Evolutionary conservation across 2,113 vertebrate species (phyloP).

Genomic region (Nycticryphes semicollaris): DNA sequence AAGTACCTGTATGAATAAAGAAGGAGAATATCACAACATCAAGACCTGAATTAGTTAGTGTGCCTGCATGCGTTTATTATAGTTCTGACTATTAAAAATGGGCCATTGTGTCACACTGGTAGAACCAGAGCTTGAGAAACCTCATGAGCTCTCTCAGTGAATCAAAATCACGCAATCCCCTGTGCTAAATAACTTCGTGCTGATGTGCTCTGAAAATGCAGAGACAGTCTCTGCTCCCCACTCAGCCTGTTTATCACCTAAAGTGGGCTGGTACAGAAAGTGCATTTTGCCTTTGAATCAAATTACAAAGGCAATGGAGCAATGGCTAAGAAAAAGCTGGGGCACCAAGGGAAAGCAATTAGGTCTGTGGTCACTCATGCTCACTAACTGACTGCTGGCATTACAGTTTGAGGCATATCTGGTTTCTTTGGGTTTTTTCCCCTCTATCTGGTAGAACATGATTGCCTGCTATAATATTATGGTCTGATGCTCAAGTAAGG

Average conservation of each 20-base stretch:
- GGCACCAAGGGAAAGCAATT: background rate
- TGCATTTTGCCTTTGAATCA: background rate
- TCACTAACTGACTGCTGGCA: background rate
- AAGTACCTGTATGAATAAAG: background rate
- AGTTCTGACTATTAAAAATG: background rate
- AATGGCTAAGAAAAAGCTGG: background rate
- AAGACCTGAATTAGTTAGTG: background rate
- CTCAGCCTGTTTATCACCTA: background rate
- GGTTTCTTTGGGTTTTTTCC: background rate
- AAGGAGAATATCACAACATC: background rate
- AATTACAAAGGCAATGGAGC: background rate
- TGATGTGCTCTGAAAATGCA: conserved; percentile 8
- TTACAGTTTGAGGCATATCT: background rate
- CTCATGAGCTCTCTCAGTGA: background rate
- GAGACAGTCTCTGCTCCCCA: background rate
- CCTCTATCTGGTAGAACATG: background rate
- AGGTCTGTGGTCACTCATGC: background rate
- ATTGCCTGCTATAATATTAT: background rate
- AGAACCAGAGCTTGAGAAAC: background rate
- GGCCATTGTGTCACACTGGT: background rate
- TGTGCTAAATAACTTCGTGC: conserved; percentile 1
- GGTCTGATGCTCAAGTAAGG: background rate
- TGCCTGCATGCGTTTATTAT: conserved; percentile 8
- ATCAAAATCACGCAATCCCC: background rate
- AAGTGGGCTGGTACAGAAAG: background rate